Evolutionary conservation across 1,140 invertebrate genomes (phyloP).

Genomic region (Rhopalosiphum padi): DNA sequence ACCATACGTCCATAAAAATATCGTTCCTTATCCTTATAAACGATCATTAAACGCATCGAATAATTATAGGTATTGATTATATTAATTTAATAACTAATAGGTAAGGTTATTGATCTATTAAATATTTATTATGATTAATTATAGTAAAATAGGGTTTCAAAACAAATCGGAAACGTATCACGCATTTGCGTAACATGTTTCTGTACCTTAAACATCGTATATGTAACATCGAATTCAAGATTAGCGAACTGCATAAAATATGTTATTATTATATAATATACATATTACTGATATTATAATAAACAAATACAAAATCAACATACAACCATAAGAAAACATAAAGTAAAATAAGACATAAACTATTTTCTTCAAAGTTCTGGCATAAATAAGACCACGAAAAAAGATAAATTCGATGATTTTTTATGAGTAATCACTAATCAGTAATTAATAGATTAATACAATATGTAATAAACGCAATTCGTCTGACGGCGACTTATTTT

Average conservation of each 20-base stretch:
- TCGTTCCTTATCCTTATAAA: neutral
- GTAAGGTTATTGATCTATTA: neutral
- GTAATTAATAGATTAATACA: neutral
- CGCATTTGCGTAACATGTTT: neutral
- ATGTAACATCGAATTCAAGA: neutral
- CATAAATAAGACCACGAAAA: neutral
- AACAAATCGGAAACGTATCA: neutral
- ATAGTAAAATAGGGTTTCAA: neutral
- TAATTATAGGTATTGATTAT: no score
- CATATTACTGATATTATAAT: neutral
- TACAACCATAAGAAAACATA: neutral
- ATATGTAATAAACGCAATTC: neutral
- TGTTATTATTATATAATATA: no score
- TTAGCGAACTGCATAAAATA: neutral
- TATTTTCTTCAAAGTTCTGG: neutral
- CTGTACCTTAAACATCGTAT: neutral
- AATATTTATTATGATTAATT: neutral
- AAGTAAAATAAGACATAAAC: neutral
- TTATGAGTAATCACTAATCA: neutral
- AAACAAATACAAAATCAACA: neutral
- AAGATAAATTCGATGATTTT: neutral
- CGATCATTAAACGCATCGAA: neutral
- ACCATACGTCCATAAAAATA: neutral
- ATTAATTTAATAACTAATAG: neutral
- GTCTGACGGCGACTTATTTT: neutral